These are phyloP conservation scores for Benitochromis conjunctus DNA, from an alignment of 2,113 vertebrate genomes.

Conservation along the genomic window DNA sequence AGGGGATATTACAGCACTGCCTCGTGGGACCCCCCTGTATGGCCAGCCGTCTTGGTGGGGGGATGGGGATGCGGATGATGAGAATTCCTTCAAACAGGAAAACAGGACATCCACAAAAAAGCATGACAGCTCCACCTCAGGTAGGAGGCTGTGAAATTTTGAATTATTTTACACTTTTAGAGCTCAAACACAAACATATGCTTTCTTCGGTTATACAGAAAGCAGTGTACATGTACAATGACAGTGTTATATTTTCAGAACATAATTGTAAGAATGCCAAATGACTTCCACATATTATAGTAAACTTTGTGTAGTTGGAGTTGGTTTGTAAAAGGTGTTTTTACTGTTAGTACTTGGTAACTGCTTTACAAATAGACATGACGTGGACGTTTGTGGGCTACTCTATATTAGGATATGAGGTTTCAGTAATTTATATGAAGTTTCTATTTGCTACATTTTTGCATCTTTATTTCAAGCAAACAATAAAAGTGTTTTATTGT, in stretches of 20 bases:
- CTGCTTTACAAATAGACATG: neutral
- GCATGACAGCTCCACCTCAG: conserved; percentile 76
- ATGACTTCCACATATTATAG: neutral
- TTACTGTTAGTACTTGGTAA: neutral
- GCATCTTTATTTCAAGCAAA: neutral
- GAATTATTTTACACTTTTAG: neutral
- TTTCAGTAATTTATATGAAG: neutral
- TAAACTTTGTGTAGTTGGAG: neutral
- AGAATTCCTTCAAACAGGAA: conserved; percentile 84
- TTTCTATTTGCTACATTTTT: neutral
- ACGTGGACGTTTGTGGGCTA: neutral
- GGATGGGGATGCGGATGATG: conserved; percentile 89
- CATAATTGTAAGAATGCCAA: neutral
- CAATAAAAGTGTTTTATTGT: neutral
- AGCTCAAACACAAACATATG: neutral
- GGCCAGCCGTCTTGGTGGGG: conserved; percentile 99
- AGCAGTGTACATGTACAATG: neutral
- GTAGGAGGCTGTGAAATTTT: conserved; percentile 54
- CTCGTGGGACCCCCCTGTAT: conserved; percentile 92
- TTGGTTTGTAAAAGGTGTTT: neutral
- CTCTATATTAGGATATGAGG: neutral
- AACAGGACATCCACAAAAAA: conserved; percentile 80
- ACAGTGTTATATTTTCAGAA: neutral
- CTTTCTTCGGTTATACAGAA: neutral
- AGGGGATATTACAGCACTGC: conserved; percentile 84